Evolutionary conservation across 1,140 invertebrate species (phyloP), one percentile per base, ranked within the genome.

Genomic region (Scaptomyza graminum): DNA sequence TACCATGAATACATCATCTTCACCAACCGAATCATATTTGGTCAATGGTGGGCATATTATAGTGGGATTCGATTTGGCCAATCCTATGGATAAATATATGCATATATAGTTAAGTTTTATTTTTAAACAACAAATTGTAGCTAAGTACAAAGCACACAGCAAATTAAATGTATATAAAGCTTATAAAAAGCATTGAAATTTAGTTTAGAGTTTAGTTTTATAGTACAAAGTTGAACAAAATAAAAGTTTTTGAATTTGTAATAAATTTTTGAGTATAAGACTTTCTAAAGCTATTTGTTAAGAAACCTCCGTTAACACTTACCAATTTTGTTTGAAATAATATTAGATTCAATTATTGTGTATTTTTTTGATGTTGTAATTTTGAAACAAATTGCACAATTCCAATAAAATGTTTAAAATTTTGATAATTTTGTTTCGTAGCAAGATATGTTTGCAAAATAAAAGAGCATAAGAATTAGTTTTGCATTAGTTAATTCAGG

Each of bases 1-100:
- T 92, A 96, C 95, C 96, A 96, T 96, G 92, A 97, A 97, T 79
- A 97, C 96, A 92, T 96, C 96, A 91, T 96, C 95, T 91, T 96
- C 96, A 64, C 95, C 95, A 75, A 94, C 93, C 92, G 95, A 95
- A 94, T 93, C 91, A 88, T 92, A 94, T 93, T 93, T 94, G 74
- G 82, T 91, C 47, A 91, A 75, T 73, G 90, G 90, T 92, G 92
- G 90, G 78, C 91, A 91, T 74, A 88, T 90, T 66, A 90, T 91
- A 70, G 90, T 91, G 46, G 90, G 90, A 85, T 91, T 91, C 44
- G 87, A 88, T 91, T 91, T 91, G 41, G 92, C 91, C 90, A 93
- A 76, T 76, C 90, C 90, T 91, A 43, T 51, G 31, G 37, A 34
- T 11, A 47, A 15, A 55, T 59, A 6, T 28, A 37, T 37, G 18